Conservation (phyloP, 2,888 invertebrate genomes). For the Tetrapedia diversipes region DNA sequence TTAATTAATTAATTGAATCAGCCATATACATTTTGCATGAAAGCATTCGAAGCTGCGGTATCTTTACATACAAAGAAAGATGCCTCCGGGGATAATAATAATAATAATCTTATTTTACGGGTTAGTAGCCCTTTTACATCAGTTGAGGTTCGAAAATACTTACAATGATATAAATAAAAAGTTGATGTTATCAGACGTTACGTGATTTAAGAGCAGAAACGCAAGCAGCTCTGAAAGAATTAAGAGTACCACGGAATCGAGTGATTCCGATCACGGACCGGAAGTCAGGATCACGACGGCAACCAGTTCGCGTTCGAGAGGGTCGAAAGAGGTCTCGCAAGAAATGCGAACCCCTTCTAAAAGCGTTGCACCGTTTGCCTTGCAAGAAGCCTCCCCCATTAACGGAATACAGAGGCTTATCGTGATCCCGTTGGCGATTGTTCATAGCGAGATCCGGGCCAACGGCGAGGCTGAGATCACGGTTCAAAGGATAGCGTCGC, state of each 20-base stretch:
- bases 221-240: too few species aligned
- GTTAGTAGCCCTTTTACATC: too few species aligned
- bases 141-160: too few species aligned
- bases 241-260: background rate
- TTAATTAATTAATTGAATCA: background rate
- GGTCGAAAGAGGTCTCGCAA: background rate
- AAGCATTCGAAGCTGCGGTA: background rate
- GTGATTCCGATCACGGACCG: background rate
- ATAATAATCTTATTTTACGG: too few species aligned
- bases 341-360: background rate
- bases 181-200: too few species aligned
- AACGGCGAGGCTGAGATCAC: background rate
- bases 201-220: too few species aligned
- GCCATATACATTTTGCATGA: background rate
- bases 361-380: background rate
- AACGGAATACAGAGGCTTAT: background rate
- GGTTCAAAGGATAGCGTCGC: background rate
- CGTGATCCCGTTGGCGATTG: background rate
- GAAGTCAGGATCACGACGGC: background rate
- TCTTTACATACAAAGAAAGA: background rate
- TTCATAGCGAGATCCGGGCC: conserved; percentile 3
- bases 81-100: background rate
- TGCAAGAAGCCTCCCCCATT: background rate
- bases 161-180: too few species aligned
- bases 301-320: background rate